Evolutionary conservation across 2,888 invertebrate genomes (phyloP), one percentile per base, ranked within the genome.

Genomic region (Spilarctia lutea): DNA sequence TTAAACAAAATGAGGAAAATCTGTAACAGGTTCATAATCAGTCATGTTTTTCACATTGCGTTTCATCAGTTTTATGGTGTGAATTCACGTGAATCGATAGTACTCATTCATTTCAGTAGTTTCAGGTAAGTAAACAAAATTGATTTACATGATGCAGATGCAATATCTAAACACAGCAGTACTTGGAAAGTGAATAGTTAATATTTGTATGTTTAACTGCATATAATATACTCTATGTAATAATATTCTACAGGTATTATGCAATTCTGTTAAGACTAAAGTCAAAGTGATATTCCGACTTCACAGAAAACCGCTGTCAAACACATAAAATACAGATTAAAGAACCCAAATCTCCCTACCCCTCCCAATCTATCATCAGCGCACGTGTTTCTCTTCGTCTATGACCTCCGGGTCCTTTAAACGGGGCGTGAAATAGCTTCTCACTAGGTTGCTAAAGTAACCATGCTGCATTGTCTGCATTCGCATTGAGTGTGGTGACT

Each of bases 151-250:
- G 4, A 66, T 42, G 42, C 71, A 71, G 63, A 45, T 42, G 42
- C 63, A 63, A 35, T 42, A 73, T 11, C 33, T 27, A 68, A 72
- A 73, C 72, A 72, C 10, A 27, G 16, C 16, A 33, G 1, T 73
- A 45, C 68, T 73, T 0, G 24, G 48, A 65, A 68, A 45, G 35
- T 18, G 48, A 42, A 71, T 10, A 60, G 27, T 63, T 27, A 24
- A 33, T 20, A 56, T 20, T 20, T 56, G 24, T 69, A 69, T 18
- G 45, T 42, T 42, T 18, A 68, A 18, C 45, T 68, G 60, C 27
- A 60, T 60, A 56, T n/a, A n/a, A 56, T 52, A 27, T 27, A 27
- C 60, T 3, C 4, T 60, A 27, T 1, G 27, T 24, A 56, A 56
- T 56, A 56, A 56, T 56, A 60, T 27, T 27, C 3, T 60, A 27